These are phyloP conservation scores for Choristoneura rosaceana DNA, from an alignment of 2,888 invertebrate species.

Conservation along the genomic window DNA sequence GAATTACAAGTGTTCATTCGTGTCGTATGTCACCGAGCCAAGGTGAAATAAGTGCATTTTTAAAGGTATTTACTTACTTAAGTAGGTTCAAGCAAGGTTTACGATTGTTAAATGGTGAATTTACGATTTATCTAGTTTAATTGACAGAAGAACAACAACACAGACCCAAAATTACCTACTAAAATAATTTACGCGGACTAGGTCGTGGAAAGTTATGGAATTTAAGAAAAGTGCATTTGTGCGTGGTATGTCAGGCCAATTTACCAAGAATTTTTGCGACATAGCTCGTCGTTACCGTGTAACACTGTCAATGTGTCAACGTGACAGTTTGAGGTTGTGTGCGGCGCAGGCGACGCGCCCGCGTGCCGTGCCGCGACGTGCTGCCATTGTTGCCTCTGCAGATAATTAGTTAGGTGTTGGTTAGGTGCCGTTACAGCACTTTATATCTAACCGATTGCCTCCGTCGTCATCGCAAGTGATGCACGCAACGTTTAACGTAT, in stretches of 20 bases:
- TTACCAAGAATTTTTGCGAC: constrained; percentile 25
- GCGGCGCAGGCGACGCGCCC: constrained; percentile 43
- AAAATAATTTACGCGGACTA: constrained; percentile 1
- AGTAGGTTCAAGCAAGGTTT: too few relatives aligned
- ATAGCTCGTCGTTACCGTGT: constrained; percentile 31
- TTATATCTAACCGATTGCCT: constrained; percentile 66
- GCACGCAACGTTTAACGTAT: constrained; percentile 17
- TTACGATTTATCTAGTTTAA: not conserved
- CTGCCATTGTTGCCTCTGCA: constrained; percentile 81
- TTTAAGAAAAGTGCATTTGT: constrained; percentile 12
- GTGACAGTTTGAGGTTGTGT: constrained; percentile 45
- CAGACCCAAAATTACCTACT: not conserved
- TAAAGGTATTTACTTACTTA: not conserved
- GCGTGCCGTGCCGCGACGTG: constrained; percentile 65
- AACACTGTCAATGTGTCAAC: constrained; percentile 41
- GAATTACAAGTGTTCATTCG: constrained; percentile 22
- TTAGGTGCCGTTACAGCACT: constrained; percentile 72
- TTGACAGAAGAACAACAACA: not conserved
- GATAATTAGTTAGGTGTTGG: constrained; percentile 76
- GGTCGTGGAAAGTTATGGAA: constrained; percentile 26
- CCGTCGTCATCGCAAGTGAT: constrained; percentile 53
- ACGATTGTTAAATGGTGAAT: not conserved
- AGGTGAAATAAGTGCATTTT: constrained; percentile 11
- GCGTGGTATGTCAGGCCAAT: constrained; percentile 10
- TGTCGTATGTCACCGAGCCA: constrained; percentile 4